A percentile compares a stretch with the other conserved stretches of the same genome.
Conservation (phyloP, 1,140 invertebrate genomes). For the Xylocopa sonorina region DNA sequence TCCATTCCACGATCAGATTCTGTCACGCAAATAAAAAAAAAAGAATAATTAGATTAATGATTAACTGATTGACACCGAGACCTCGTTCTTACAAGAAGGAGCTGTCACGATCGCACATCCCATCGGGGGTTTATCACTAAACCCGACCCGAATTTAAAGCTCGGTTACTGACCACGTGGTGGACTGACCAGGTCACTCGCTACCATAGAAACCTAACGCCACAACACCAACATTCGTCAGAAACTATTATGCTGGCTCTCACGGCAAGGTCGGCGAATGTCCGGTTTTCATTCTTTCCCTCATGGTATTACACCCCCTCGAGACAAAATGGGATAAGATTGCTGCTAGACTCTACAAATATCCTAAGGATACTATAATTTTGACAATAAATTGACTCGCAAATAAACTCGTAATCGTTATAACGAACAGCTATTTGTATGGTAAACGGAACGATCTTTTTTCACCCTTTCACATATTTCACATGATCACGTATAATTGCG, state of each 20-base stretch:
- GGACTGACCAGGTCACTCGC: constrained; percentile 80
- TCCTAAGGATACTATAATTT: too few relatives aligned
- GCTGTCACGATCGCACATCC: constrained; percentile 36
- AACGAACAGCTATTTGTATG: background rate
- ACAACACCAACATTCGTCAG: constrained; percentile 73
- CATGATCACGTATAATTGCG: background rate
- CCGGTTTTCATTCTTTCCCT: constrained; percentile 46
- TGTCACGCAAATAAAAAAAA: background rate
- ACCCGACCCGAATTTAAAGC: constrained; percentile 61
- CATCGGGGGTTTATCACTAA: constrained; percentile 50
- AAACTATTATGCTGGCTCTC: constrained; percentile 66
- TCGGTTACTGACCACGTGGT: constrained; percentile 77
- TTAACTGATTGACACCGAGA: constrained; percentile 35
- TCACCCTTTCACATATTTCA: background rate
- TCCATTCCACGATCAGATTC: background rate
- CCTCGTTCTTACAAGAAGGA: constrained; percentile 22
- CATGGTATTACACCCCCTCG: background rate
- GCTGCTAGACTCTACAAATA: too few relatives aligned
- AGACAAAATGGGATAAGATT: background rate
- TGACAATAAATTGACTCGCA: too few relatives aligned
- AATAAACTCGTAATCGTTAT: background rate
- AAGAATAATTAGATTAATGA: constrained; percentile 9
- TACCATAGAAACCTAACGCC: constrained; percentile 76
- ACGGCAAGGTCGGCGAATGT: constrained; percentile 73
- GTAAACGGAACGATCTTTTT: background rate